A percentile compares a stretch with the other conserved stretches of the same genome.
These are phyloP conservation scores for Enhydra lutris DNA, from an alignment of 2,113 vertebrate species.

Conservation along the genomic window DNA sequence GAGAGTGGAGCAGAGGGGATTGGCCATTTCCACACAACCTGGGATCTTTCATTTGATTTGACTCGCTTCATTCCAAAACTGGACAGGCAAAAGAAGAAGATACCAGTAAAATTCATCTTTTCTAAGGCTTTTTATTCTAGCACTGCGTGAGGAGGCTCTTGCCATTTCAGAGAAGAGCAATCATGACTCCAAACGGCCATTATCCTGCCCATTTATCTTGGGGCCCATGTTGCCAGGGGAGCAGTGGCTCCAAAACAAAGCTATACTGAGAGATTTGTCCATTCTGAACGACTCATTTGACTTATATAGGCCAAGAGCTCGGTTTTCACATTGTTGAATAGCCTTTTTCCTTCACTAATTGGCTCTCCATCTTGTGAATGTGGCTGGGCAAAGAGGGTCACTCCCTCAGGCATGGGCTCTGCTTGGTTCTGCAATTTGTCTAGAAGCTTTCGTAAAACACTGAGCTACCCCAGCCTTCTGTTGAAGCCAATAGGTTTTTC, in stretches of 20 bases:
- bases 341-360: conserved; percentile 4
- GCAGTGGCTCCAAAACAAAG: conserved; percentile 41
- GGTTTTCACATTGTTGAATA: neutral
- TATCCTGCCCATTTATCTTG: neutral
- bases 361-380: neutral
- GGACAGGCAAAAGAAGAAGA: neutral
- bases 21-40: neutral
- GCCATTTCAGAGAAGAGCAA: conserved; percentile 8
- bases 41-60: neutral
- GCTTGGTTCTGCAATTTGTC: neutral
- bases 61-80: conserved; percentile 22
- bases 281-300: neutral
- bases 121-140: neutral
- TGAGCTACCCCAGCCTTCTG: neutral
- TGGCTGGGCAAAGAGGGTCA: neutral
- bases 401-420: neutral
- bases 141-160: neutral
- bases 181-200: neutral
- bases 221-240: neutral
- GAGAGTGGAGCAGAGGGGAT: neutral
- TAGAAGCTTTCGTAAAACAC: neutral
- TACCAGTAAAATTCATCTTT: neutral
- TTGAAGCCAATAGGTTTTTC: conserved; percentile 32
- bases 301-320: neutral
- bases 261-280: conserved; percentile 14